Conservation (phyloP, 2,888 invertebrate genomes). For the Tetanocera ferruginea region DNA sequence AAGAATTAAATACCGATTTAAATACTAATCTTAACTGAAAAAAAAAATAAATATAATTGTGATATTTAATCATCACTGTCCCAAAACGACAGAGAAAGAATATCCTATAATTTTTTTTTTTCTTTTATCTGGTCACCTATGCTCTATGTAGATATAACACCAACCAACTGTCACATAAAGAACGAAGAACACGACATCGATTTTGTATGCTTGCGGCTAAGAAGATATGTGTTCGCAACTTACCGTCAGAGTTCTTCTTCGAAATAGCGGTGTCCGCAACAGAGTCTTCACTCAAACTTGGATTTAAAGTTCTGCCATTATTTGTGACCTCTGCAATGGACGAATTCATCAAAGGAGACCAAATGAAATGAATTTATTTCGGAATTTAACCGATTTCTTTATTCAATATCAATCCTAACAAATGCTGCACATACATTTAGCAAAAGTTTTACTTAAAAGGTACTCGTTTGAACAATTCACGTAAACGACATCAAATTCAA, state of each 20-base stretch:
- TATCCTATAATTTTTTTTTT: background rate
- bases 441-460: constrained; percentile 20
- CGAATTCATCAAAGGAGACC: constrained; percentile 58
- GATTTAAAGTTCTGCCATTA: constrained; percentile 75
- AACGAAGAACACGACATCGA: constrained; percentile 50
- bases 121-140: background rate
- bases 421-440: constrained; percentile 22
- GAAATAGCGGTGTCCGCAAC: constrained; percentile 84
- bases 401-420: constrained; percentile 9
- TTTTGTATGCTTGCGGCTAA: constrained; percentile 48
- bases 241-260: constrained; percentile 89
- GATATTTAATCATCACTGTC: background rate
- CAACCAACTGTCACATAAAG: constrained; percentile 32
- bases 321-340: constrained; percentile 71
- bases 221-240: constrained; percentile 68
- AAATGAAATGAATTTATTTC: constrained; percentile 47
- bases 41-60: background rate
- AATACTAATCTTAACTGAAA: constrained; percentile 3
- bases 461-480: constrained; percentile 22
- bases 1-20: background rate
- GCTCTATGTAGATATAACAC: constrained; percentile 15
- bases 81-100: background rate
- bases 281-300: constrained; percentile 85
- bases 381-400: constrained; percentile 6
- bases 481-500: constrained; percentile 30